Conservation (phyloP, 2,888 invertebrate genomes). For the Nomada ruficornis region DNA sequence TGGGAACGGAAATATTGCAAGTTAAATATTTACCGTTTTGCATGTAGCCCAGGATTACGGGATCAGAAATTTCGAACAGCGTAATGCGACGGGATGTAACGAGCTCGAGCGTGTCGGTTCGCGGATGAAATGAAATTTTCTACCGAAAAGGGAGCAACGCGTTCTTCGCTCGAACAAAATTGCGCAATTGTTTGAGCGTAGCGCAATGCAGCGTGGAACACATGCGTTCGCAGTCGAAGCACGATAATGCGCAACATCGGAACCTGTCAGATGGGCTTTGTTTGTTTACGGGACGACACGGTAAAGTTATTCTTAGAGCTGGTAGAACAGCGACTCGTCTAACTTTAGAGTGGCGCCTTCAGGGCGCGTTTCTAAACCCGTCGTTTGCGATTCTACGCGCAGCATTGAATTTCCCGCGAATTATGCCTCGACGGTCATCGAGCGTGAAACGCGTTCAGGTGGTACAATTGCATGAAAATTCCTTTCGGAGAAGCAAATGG, state of each 20-base stretch:
- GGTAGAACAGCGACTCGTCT: conserved; percentile 60
- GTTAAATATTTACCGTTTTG: conserved; percentile 50
- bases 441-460: neutral
- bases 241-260: conserved; percentile 39
- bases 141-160: no score
- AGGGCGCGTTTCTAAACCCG: conserved; percentile 64
- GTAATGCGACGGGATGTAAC: neutral
- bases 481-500: neutral
- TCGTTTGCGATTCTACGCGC: conserved; percentile 37
- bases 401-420: conserved; percentile 37
- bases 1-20: conserved; percentile 29
- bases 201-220: neutral
- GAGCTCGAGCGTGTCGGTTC: neutral
- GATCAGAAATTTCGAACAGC: conserved; percentile 12
- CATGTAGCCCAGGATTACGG: conserved; percentile 8
- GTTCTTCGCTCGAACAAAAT: neutral
- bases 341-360: conserved; percentile 69
- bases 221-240: conserved; percentile 9
- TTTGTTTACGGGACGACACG: conserved; percentile 76
- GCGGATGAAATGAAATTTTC: conserved; percentile 12
- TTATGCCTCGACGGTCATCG: neutral
- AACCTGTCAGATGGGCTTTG: conserved; percentile 62
- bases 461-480: neutral
- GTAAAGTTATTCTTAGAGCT: conserved; percentile 70
- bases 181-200: conserved; percentile 13